These are phyloP conservation scores for Darevskia nairensis DNA, from an alignment of 2,797 vertebrate species.

Conservation along the genomic window DNA sequence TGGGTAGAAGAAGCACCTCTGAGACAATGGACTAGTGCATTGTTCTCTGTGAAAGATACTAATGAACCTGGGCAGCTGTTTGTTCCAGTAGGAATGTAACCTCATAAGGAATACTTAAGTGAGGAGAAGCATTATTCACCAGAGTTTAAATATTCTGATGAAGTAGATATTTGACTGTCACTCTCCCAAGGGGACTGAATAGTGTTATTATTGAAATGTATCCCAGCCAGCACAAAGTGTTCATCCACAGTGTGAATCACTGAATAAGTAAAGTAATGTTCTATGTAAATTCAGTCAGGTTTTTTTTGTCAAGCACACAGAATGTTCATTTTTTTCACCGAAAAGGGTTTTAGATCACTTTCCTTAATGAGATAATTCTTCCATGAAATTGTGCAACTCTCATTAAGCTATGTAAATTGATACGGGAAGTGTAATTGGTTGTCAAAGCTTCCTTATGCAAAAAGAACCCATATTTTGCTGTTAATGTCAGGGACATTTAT, in stretches of 20 bases:
- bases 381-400: neutral
- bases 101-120: neutral
- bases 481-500: neutral
- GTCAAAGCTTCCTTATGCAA: neutral
- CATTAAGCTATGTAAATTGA: neutral
- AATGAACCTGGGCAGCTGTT: neutral
- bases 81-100: neutral
- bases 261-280: conserved; percentile 20
- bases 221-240: neutral
- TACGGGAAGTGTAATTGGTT: neutral
- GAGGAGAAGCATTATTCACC: neutral
- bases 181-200: neutral
- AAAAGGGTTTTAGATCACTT: neutral
- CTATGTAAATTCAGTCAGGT: conserved; percentile 23
- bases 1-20: neutral
- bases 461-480: neutral
- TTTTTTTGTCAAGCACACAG: neutral
- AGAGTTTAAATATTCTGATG: neutral
- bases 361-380: neutral
- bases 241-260: conserved; percentile 21
- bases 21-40: neutral
- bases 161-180: neutral
- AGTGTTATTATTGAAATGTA: conserved; percentile 8
- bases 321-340: conserved; percentile 1
- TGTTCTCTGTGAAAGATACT: neutral